Percentiles rank a stretch among this genome's conserved stretches.
Evolutionary conservation across 2,888 invertebrate species (phyloP).

Genomic region (Camponotus fellah): DNA sequence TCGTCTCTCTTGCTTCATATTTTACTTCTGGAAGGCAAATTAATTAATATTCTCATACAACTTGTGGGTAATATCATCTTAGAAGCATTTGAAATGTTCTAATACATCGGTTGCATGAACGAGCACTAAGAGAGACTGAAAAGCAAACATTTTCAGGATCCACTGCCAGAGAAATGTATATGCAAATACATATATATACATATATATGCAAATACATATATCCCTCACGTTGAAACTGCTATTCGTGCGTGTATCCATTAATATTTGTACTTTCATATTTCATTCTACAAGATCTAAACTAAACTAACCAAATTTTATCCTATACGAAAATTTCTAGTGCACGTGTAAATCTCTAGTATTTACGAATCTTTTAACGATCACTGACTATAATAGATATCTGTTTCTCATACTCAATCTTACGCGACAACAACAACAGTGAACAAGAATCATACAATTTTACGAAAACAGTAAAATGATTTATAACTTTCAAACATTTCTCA

Average conservation of each 20-base stretch:
- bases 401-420: neutral
- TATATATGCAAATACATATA: conserved; percentile 16
- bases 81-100: conserved; percentile 35
- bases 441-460: neutral
- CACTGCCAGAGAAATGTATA: neutral
- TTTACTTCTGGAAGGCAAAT: conserved; percentile 21
- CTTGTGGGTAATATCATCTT: conserved; percentile 32
- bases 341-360: conserved; percentile 37
- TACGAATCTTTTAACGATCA: conserved; percentile 24
- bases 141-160: conserved; percentile 47
- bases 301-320: conserved; percentile 28
- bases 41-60: conserved; percentile 31
- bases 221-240: conserved; percentile 5
- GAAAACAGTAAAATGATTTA: conserved; percentile 22
- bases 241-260: conserved; percentile 38
- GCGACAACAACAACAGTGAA: neutral
- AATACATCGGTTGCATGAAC: conserved; percentile 42
- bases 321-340: conserved; percentile 1
- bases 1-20: neutral
- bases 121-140: conserved; percentile 47
- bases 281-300: conserved; percentile 37
- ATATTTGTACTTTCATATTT: conserved; percentile 54
- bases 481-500: conserved; percentile 10
- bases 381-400: conserved; percentile 28
- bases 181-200: conserved; percentile 29